A percentile compares a stretch with the other conserved stretches of the same genome.
phyloP scores from a whole-genome alignment of 1,140 invertebrate genomes.

The Alviniconcha marisindica region DNA sequence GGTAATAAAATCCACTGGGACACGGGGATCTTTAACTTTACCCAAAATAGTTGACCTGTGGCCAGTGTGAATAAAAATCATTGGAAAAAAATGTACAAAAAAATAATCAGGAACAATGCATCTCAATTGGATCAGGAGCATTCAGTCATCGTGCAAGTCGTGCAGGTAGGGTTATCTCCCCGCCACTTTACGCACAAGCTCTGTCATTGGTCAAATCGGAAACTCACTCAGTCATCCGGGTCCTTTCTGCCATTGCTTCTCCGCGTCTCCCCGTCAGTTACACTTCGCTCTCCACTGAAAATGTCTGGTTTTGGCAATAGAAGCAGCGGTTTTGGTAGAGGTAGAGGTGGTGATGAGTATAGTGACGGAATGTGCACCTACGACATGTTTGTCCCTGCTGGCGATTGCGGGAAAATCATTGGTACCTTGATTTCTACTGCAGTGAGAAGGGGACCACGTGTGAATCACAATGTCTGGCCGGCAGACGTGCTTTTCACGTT shows the following conservation, averaged over 20 bases:
- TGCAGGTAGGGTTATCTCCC: not conserved
- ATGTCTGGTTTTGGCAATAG: not conserved
- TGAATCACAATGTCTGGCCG: not conserved
- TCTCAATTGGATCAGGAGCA: no score
- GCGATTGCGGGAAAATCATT: conserved; percentile 25
- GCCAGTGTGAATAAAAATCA: no score
- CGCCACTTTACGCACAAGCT: not conserved
- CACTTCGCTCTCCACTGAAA: not conserved
- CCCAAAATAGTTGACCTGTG: no score
- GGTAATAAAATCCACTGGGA: no score
- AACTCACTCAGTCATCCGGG: not conserved
- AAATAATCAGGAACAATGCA: no score
- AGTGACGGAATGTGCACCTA: not conserved
- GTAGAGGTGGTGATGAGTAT: conserved; percentile 5
- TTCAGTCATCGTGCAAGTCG: no score
- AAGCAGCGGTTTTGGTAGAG: conserved; percentile 3
- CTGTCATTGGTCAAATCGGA: not conserved
- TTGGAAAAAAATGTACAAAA: no score
- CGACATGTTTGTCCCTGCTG: not conserved
- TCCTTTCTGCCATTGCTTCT: not conserved
- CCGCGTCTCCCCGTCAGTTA: not conserved
- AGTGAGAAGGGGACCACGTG: not conserved
- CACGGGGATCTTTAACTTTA: no score
- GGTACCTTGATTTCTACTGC: not conserved
- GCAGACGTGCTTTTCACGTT: conserved; percentile 1